A percentile compares a stretch with the other conserved stretches of the same genome.
These are phyloP conservation scores for Anthopleura sola DNA, from an alignment of 64 coral and sea anemone genomes.

Conservation along the genomic window DNA sequence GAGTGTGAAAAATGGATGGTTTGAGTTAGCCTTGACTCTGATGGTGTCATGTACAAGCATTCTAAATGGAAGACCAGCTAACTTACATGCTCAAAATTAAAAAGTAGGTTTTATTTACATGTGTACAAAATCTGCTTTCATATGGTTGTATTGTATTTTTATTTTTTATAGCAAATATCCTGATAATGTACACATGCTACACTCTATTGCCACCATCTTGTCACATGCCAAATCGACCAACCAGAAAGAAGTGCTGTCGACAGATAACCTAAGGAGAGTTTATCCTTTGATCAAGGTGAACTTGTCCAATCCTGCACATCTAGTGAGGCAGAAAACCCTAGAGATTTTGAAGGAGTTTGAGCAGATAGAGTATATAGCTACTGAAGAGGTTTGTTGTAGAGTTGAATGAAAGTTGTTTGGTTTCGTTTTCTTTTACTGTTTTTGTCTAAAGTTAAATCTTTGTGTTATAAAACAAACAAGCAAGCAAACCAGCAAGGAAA, in stretches of 20 bases:
- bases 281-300: constrained; percentile 47
- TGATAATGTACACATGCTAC: constrained; percentile 67
- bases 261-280: constrained; percentile 32
- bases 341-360: constrained; percentile 70
- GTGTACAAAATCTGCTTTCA: not conserved
- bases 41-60: no score
- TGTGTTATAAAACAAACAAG: no score
- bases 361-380: constrained; percentile 5
- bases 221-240: constrained; percentile 20
- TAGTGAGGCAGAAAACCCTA: constrained; percentile 61
- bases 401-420: no score
- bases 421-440: no score
- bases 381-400: constrained; percentile 26
- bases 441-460: no score
- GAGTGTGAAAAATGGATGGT: no score
- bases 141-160: not conserved
- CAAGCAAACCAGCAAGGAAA: no score
- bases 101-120: no score
- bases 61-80: no score
- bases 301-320: constrained; percentile 62
- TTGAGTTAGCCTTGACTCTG: no score
- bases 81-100: no score
- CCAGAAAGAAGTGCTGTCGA: constrained; percentile 22
- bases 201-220: constrained; percentile 42
- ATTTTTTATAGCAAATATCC: constrained; percentile 39